Percentiles rank a stretch among this genome's conserved stretches.
These are phyloP conservation scores for Luffia ferchaultella DNA, from an alignment of 2,888 invertebrate genomes.

Conservation along the genomic window DNA sequence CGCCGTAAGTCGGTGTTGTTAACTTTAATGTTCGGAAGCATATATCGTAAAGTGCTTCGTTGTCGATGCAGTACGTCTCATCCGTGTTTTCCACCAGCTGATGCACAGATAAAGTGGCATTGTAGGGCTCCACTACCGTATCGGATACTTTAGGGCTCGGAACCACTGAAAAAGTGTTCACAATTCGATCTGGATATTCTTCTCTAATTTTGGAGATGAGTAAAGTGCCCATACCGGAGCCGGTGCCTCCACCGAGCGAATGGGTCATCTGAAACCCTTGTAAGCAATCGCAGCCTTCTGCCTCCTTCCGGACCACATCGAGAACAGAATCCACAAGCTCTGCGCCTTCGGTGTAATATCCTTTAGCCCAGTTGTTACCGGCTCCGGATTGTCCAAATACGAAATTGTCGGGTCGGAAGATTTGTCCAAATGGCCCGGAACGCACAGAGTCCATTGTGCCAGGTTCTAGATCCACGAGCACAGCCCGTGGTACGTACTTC, in stretches of 20 bases:
- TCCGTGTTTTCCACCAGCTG: slow-evolving; percentile 82
- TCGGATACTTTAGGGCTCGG: slow-evolving; percentile 84
- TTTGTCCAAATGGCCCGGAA: slow-evolving; percentile 83
- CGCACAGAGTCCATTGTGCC: slow-evolving; percentile 84
- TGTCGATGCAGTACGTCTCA: slow-evolving; percentile 76
- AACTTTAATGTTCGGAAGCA: slow-evolving; percentile 80
- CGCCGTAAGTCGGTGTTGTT: slow-evolving; percentile 80
- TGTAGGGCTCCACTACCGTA: slow-evolving; percentile 74
- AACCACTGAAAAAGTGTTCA: slow-evolving; percentile 82
- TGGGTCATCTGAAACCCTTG: slow-evolving; percentile 88
- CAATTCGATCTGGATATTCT: slow-evolving; percentile 88
- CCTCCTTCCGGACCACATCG: slow-evolving; percentile 83
- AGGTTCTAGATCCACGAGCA: slow-evolving; percentile 47
- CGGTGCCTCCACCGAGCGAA: slow-evolving; percentile 68
- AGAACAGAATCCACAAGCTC: slow-evolving; percentile 84
- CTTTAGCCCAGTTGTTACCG: slow-evolving; percentile 60
- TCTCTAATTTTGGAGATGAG: slow-evolving; percentile 86
- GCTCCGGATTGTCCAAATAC: slow-evolving; percentile 72
- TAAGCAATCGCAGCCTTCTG: slow-evolving; percentile 90
- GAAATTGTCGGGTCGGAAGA: slow-evolving; percentile 90
- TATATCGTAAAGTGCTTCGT: slow-evolving; percentile 77
- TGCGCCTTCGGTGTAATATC: slow-evolving; percentile 95
- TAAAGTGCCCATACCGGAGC: slow-evolving; percentile 66
- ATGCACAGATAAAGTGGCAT: slow-evolving; percentile 84
- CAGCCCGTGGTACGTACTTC: slow-evolving; percentile 52